Evolutionary conservation across 2,888 invertebrate genomes (phyloP).

Genomic region (Chymomyza procnemis): DNA sequence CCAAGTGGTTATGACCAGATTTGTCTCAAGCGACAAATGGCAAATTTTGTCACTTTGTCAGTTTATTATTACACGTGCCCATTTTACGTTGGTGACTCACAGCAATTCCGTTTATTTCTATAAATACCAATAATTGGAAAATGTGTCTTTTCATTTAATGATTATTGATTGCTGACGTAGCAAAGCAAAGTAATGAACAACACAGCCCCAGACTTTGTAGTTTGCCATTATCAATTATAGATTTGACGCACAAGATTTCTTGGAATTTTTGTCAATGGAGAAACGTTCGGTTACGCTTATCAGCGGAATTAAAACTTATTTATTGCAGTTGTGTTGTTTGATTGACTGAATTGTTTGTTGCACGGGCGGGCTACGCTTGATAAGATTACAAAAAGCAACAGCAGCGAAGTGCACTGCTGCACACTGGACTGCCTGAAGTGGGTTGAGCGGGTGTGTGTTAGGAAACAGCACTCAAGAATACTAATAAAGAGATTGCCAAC

Average conservation of each 20-base stretch:
- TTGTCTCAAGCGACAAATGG: neutral
- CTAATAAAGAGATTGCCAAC: constrained; percentile 32
- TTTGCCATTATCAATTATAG: constrained; percentile 29
- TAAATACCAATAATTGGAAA: neutral
- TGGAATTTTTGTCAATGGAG: constrained; percentile 20
- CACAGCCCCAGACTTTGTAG: constrained; percentile 4
- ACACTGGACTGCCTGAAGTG: no score
- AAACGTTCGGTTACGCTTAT: constrained; percentile 10
- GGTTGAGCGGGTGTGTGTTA: no score
- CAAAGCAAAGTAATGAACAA: constrained; percentile 1
- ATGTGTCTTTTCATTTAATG: constrained; percentile 38
- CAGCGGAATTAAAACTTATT: constrained; percentile 37
- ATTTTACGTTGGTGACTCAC: constrained; percentile 2
- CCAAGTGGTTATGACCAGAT: neutral
- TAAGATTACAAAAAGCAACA: neutral
- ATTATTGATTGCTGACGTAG: constrained; percentile 56
- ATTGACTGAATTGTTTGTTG: neutral
- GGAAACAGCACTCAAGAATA: no score
- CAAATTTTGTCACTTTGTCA: neutral
- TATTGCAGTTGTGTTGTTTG: neutral
- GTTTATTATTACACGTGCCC: neutral
- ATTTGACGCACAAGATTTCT: constrained; percentile 10
- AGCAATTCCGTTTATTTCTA: constrained; percentile 2
- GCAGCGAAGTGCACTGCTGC: neutral
- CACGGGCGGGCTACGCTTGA: neutral